phyloP scores from a whole-genome alignment of 92 coral and sea anemone genomes.

The Zoanthus gigantus region DNA sequence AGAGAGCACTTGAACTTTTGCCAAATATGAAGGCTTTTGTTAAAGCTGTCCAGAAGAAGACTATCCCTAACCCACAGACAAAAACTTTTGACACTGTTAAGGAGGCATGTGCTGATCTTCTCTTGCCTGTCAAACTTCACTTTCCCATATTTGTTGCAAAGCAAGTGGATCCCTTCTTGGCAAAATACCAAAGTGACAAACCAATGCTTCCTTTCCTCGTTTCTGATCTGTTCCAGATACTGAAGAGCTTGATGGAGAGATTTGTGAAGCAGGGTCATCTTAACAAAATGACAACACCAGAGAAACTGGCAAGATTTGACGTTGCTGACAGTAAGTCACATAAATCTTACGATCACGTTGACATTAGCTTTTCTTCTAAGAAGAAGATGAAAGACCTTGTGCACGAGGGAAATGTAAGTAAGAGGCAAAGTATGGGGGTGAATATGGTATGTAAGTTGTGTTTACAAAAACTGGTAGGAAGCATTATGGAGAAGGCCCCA shows the following conservation, averaged over 20 bases:
- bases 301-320: not conserved
- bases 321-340: constrained; percentile 10
- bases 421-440: no score
- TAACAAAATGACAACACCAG: constrained; percentile 5
- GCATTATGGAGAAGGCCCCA: constrained; percentile 13
- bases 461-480: not conserved
- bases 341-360: not conserved
- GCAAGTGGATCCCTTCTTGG: constrained; percentile 9
- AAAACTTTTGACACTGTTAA: not conserved
- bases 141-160: not conserved
- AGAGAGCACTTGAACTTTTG: constrained; percentile 17
- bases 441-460: no score
- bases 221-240: constrained; percentile 8
- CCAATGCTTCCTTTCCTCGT: constrained; percentile 12
- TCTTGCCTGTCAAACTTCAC: not conserved
- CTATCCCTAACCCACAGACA: not conserved
- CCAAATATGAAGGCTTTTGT: constrained; percentile 16
- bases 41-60: constrained; percentile 10
- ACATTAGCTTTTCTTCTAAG: not conserved
- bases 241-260: constrained; percentile 12
- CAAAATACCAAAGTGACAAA: constrained; percentile 6
- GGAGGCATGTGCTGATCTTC: not conserved
- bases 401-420: not conserved
- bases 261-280: constrained; percentile 14
- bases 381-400: constrained; percentile 14